Percentiles rank a stretch among this genome's conserved stretches.
These are phyloP conservation scores for Platerodrilus igneus DNA, from an alignment of 2,888 invertebrate genomes.

Conservation along the genomic window DNA sequence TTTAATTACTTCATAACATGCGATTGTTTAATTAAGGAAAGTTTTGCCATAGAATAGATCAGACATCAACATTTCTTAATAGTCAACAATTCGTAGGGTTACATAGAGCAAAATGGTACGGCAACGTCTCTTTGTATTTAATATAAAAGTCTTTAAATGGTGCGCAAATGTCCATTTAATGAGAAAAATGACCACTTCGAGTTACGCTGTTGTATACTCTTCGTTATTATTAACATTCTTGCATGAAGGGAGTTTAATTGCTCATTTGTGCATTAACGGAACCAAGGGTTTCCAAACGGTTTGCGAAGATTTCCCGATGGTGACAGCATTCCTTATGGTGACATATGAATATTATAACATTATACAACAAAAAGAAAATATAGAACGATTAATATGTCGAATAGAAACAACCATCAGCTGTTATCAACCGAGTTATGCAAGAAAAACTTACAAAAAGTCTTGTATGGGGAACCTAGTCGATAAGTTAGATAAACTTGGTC, in stretches of 20 bases:
- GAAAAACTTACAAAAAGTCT: conserved; percentile 9
- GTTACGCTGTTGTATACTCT: conserved; percentile 3
- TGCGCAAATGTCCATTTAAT: conserved; percentile 18
- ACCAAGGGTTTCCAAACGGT: conserved; percentile 11
- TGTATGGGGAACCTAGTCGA: conserved; percentile 13
- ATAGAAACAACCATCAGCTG: conserved; percentile 8
- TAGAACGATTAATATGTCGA: conserved; percentile 10
- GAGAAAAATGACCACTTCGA: conserved; percentile 10
- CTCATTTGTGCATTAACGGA: conserved; percentile 13
- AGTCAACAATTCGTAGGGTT: no score
- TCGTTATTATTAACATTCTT: conserved; percentile 10
- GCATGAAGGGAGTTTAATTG: conserved; percentile 8
- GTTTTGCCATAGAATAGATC: no score
- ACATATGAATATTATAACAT: conserved; percentile 18
- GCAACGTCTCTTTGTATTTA: conserved; percentile 15
- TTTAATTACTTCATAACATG: conserved; percentile 16
- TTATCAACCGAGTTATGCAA: conserved; percentile 6
- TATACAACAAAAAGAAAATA: conserved; percentile 14
- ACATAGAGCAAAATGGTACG: conserved; percentile 13
- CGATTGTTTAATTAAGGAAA: conserved; percentile 14
- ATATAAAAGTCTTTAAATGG: conserved; percentile 16
- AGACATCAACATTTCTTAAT: no score
- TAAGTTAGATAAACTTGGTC: conserved; percentile 11
- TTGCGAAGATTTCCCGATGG: conserved; percentile 18
- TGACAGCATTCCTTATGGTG: conserved; percentile 18